Base-by-base conservation (phyloP, 1,140 invertebrate species). In the Pararge aegeria region DNA sequence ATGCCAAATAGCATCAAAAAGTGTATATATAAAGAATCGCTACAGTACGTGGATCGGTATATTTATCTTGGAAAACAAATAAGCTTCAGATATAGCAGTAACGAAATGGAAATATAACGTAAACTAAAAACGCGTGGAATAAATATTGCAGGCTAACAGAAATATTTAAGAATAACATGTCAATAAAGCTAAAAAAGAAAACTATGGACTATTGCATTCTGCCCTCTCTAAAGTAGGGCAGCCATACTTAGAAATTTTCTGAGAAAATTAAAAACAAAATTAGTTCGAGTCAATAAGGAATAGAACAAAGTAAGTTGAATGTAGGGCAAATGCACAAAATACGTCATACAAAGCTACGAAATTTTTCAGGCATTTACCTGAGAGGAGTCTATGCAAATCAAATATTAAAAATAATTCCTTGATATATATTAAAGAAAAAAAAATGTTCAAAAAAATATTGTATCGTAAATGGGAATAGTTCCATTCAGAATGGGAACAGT, bases 31-130 rank as follows among this genome's bases (percentile, higher is more conserved):
- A 44, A 38, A 5, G 19, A 49, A 20, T 21, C 49, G n/a, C 7
- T 66, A 13, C 20, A 57, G 15, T 64, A 64, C 29, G 48, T 37
- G 16, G n/a, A n/a, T n/a, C n/a, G 55, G 5, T 70, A 67, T 20
- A 53, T 64, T 10, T 70, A 62, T 21, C 37, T 65, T 30, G 62
- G 58, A 0, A 68, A 68, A 50, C 53, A 27, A 60, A 53, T 64
- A 1, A 61, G 60, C 10, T 64, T 68, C 16, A 40, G n/a, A 68
- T 16, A 58, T 30, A 24, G 13, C 55, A 12, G 13, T 5, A 57
- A 64, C 13, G 6, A 55, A 5, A 10, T n/a, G 27, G 61, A 68
- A 55, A 20, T 61, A n/a, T n/a, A 12, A 50, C 64, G 27, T 44
- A 57, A 19, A 46, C 58, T 3, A 56, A 57, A 57, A 38, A 19